Conservation (phyloP, 2,888 invertebrate species). For the Cataglyphis livida region DNA sequence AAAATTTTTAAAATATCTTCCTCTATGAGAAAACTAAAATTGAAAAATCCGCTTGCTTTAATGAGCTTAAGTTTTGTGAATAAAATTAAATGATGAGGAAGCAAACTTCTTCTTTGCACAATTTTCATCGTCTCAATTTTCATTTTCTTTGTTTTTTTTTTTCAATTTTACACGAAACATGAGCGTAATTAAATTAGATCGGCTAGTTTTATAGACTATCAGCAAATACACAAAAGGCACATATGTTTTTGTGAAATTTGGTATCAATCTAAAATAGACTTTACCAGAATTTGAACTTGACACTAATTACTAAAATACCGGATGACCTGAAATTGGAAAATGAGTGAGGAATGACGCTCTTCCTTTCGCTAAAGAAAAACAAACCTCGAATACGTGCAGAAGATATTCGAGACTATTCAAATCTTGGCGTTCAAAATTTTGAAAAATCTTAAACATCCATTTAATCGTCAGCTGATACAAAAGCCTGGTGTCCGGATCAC, state of each 20-base stretch:
- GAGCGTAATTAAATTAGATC: background rate
- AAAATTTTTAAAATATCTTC: too few species aligned
- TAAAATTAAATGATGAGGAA: too few species aligned
- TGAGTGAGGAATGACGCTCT: background rate
- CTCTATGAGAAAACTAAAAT: too few species aligned
- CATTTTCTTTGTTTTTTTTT: too few species aligned
- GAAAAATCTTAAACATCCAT: background rate
- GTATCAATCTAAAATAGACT: background rate
- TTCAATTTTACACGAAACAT: background rate
- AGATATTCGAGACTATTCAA: constrained; percentile 21
- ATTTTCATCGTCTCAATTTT: too few species aligned
- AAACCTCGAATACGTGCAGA: background rate
- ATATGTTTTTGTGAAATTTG: background rate
- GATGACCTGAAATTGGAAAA: background rate
- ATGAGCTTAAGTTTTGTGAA: too few species aligned
- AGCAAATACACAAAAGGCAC: background rate
- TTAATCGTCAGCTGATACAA: background rate
- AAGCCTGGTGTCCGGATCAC: background rate
- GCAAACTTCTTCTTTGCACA: too few species aligned
- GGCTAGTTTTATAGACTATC: background rate
- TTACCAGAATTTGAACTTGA: background rate
- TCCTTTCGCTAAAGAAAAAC: background rate
- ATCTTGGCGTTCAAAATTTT: background rate
- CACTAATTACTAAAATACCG: background rate
- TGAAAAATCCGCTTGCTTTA: too few species aligned